These are phyloP conservation scores for Cynodonichthys magdalenae DNA, from an alignment of 2,797 vertebrate species.

Conservation along the genomic window DNA sequence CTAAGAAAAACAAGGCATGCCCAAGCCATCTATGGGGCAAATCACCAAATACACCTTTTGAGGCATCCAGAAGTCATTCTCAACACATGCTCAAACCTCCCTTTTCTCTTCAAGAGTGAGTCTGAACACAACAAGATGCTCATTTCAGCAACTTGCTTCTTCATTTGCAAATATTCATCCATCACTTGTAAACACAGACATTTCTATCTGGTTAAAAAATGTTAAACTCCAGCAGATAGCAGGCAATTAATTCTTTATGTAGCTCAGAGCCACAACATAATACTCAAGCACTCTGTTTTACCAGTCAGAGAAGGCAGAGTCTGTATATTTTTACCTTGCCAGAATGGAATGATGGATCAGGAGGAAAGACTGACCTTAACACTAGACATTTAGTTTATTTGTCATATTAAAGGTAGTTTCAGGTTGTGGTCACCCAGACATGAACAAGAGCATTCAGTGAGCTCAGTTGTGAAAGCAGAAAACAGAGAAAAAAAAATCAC, in stretches of 20 bases:
- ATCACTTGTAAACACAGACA: too few species aligned
- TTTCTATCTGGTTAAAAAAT: too few species aligned
- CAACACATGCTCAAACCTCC: too few species aligned
- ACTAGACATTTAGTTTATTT: not conserved
- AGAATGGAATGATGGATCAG: too few species aligned
- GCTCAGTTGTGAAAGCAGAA: not conserved
- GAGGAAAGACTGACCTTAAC: not conserved
- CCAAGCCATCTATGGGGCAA: too few species aligned
- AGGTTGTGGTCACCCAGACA: not conserved
- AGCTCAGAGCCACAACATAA: not conserved
- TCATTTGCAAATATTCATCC: too few species aligned
- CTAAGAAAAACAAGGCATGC: too few species aligned
- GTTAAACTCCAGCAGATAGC: not conserved
- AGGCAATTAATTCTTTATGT: not conserved
- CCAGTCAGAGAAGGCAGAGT: not conserved
- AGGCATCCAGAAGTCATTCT: too few species aligned
- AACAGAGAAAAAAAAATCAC: too few species aligned
- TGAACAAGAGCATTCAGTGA: constrained; percentile 7
- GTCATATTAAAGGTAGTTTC: constrained; percentile 2
- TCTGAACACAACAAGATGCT: not conserved
- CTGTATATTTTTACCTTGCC: too few species aligned
- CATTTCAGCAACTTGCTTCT: not conserved
- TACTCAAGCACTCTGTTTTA: not conserved
- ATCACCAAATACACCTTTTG: too few species aligned
- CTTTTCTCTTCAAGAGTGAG: too few species aligned